These are phyloP conservation scores for Gerris lacustris DNA, from an alignment of 2,888 invertebrate genomes.

Conservation along the genomic window DNA sequence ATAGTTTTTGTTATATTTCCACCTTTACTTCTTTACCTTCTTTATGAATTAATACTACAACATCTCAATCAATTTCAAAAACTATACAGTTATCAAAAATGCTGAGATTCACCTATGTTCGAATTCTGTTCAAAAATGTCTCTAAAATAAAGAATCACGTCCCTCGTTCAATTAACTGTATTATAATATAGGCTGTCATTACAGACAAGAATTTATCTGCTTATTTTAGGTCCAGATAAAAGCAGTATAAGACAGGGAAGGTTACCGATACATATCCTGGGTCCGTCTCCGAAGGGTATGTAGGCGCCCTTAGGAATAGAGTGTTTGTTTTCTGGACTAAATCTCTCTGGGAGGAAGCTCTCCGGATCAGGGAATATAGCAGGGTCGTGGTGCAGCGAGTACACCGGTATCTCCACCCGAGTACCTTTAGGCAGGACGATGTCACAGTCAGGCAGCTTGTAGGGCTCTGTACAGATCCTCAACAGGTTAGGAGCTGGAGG, in stretches of 20 bases:
- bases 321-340: slow-evolving; percentile 16
- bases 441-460: slow-evolving; percentile 27
- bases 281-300: slow-evolving; percentile 27
- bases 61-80: no score
- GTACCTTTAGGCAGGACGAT: slow-evolving; percentile 18
- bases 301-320: slow-evolving; percentile 21
- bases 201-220: no score
- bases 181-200: no score
- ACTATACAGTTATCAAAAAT: no score
- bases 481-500: slow-evolving; percentile 23
- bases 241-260: background rate
- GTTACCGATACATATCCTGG: slow-evolving; percentile 26
- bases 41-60: no score
- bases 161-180: no score
- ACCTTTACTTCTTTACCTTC: no score
- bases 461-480: slow-evolving; percentile 26
- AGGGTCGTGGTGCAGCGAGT: slow-evolving; percentile 23
- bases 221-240: background rate
- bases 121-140: no score
- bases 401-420: slow-evolving; percentile 19
- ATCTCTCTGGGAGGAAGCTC: slow-evolving; percentile 25
- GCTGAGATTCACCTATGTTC: no score
- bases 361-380: slow-evolving; percentile 22
- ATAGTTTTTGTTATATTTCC: no score
- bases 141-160: no score